phyloP scores from a whole-genome alignment of 2,888 invertebrate species.

The Dynastes grantii region DNA sequence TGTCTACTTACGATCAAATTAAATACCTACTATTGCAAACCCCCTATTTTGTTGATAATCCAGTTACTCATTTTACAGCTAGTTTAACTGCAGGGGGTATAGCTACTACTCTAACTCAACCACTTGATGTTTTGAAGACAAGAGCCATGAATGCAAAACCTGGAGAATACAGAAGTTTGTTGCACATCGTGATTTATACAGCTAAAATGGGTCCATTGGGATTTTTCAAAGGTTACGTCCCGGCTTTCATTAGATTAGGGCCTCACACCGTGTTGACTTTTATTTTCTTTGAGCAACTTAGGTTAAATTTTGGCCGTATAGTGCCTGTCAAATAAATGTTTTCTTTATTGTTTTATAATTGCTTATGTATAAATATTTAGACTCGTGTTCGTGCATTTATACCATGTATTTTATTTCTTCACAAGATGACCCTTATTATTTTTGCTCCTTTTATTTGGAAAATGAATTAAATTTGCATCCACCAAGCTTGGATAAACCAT shows the following conservation, averaged over 20 bases:
- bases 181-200: conserved; percentile 84
- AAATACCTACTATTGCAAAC: conserved; percentile 81
- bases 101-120: conserved; percentile 95
- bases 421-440: too few relatives aligned
- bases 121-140: conserved; percentile 97
- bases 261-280: conserved; percentile 98
- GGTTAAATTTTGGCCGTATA: conserved; percentile 82
- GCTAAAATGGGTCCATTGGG: conserved; percentile 92
- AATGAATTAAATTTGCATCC: too few relatives aligned
- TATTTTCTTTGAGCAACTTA: conserved; percentile 94
- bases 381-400: too few relatives aligned
- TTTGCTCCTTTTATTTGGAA: too few relatives aligned
- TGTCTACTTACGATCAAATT: conserved; percentile 97
- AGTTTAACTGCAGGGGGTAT: conserved; percentile 88
- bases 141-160: conserved; percentile 98
- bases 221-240: conserved; percentile 97
- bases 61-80: conserved; percentile 89
- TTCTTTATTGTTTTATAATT: too few relatives aligned
- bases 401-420: too few relatives aligned
- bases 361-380: too few relatives aligned
- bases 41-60: conserved; percentile 86
- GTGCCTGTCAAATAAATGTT: conserved; percentile 30
- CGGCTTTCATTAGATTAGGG: conserved; percentile 95
- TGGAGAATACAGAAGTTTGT: conserved; percentile 87
- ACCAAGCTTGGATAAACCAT: too few relatives aligned